Evolutionary conservation across 2,797 vertebrate species (phyloP).

Genomic region (Clarias platycephalus): DNA sequence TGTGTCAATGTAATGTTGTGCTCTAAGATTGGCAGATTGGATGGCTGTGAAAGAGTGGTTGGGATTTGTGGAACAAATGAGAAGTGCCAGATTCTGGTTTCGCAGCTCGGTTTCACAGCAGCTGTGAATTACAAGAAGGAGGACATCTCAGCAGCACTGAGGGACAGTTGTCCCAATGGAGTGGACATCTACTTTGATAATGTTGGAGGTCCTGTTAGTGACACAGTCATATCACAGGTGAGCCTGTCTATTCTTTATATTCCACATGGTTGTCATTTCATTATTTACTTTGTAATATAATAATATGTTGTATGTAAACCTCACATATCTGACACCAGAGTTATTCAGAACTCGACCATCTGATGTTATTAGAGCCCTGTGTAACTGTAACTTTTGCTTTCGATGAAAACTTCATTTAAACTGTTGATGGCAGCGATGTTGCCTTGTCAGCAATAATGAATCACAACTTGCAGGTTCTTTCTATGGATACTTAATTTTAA

Average conservation of each 20-base stretch:
- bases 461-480: not conserved
- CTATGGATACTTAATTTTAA: not conserved
- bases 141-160: conserved; percentile 75
- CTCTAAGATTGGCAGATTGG: conserved; percentile 82
- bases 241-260: not conserved
- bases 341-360: not conserved
- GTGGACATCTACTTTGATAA: conserved; percentile 97
- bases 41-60: conserved; percentile 87
- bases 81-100: conserved; percentile 84
- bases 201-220: conserved; percentile 88
- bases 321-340: not conserved
- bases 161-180: conserved; percentile 80
- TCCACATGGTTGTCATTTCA: not conserved
- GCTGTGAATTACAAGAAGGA: conserved; percentile 88
- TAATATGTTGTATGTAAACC: too few relatives aligned
- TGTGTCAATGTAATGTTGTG: not conserved
- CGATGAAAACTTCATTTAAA: not conserved
- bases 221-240: conserved; percentile 88
- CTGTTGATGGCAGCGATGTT: not conserved
- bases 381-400: not conserved
- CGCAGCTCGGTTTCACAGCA: conserved; percentile 84
- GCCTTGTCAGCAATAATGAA: not conserved
- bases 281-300: not conserved
- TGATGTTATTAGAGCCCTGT: not conserved
- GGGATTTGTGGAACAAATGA: conserved; percentile 91